Evolutionary conservation across 2,113 vertebrate genomes (phyloP), one percentile per base, ranked within the genome.

Genomic region (Phycodurus eques): DNA sequence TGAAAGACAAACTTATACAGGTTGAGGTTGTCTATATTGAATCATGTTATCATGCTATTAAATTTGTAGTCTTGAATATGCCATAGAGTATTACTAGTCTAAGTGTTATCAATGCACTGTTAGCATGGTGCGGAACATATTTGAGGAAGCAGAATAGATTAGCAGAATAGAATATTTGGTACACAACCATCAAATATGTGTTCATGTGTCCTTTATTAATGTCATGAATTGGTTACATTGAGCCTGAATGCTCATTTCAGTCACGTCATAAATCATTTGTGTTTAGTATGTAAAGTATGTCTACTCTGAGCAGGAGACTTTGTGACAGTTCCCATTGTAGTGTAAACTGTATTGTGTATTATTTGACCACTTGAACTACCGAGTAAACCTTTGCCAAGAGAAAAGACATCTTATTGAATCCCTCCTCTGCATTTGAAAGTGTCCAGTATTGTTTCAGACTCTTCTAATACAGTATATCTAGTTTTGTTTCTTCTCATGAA

Each of bases 1-100:
- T 42, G 15, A 20, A 62, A 20, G 33, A 44, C 44, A n/a, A 19
- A 71, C 2, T 47, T 14, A 51, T 2, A 67, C 3, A 49, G 14
- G 22, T 27, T 20, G 35, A 27, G 2, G n/a, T 74, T 68, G 42
- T 62, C 19, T 35, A 3, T 8, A 19, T 35, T 73, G 19, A 66
- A 31, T 15, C 35, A 14, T 64, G 71, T 65, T 57, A 46, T 75
- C 39, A 33, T 31, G 13, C 57, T 6, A 33, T 4, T 15, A 13
- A 54, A 54, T 53, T 17, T 59, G 27, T 59, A 1, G 7, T 60
- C 3, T 47, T 71, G 56, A 59, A 60, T 47, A 59, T 72, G 42
- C 51, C 27, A 42, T 59, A 46, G 22, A 72, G 63, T 71, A 35
- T 71, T 73, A 31, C 42, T 54, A 7, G 31, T 22, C 59, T 44